Evolutionary conservation across 2,888 invertebrate species (phyloP).

Genomic region (Andricus curvator): DNA sequence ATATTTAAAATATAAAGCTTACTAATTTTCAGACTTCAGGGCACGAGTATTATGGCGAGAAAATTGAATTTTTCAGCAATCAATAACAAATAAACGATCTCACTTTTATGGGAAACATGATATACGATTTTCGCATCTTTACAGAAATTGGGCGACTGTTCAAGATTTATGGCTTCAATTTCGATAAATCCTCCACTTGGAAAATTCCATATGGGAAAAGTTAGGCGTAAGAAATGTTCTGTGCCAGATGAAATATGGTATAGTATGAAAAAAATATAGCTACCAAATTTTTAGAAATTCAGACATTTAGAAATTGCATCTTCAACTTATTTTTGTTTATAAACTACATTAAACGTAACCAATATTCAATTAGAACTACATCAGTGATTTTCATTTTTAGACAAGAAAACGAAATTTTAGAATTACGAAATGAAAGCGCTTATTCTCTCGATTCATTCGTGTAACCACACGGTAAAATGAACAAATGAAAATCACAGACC

Average conservation of each 20-base stretch:
- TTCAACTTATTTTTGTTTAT: too few species aligned
- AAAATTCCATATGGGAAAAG: conserved; percentile 26
- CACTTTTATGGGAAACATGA: conserved; percentile 14
- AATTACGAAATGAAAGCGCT: neutral
- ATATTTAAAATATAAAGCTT: neutral
- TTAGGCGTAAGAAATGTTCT: neutral
- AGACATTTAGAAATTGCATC: too few species aligned
- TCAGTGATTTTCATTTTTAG: neutral
- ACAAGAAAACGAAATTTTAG: neutral
- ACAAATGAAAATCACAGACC: too few species aligned
- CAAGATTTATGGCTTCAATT: conserved; percentile 21
- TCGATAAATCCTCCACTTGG: conserved; percentile 20
- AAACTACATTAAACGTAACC: too few species aligned
- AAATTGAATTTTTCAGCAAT: conserved; percentile 5
- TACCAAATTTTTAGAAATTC: too few species aligned
- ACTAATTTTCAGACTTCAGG: neutral
- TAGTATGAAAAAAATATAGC: too few species aligned
- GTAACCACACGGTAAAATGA: too few species aligned
- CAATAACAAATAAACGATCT: conserved; percentile 17
- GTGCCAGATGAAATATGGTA: neutral
- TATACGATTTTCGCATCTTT: conserved; percentile 27
- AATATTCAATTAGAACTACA: too few species aligned
- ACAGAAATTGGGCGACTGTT: conserved; percentile 17
- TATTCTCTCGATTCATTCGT: neutral
- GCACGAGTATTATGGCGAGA: neutral